These are phyloP conservation scores for Eupithecia centaureata DNA, from an alignment of 2,888 invertebrate species.

Conservation along the genomic window DNA sequence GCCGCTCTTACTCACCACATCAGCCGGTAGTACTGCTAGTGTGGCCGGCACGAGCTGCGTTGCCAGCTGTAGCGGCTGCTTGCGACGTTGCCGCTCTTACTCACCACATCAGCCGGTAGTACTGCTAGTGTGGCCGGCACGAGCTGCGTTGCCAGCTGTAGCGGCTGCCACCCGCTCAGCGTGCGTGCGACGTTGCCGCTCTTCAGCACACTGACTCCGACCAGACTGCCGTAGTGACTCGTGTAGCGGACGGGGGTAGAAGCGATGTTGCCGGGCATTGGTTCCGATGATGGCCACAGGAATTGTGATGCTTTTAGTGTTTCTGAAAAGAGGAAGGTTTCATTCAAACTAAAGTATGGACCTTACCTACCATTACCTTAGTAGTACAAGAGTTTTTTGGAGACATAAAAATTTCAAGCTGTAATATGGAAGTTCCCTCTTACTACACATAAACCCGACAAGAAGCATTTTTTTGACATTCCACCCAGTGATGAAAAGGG, in stretches of 20 bases:
- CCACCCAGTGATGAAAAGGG: no score
- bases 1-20: slow-evolving; percentile 62
- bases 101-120: slow-evolving; percentile 86
- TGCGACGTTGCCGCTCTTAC: slow-evolving; percentile 54
- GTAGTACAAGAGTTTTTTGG: no score
- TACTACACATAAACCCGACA: not conserved
- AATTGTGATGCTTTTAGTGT: slow-evolving; percentile 88
- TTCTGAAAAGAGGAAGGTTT: slow-evolving; percentile 84
- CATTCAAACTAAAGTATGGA: no score
- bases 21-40: slow-evolving; percentile 89
- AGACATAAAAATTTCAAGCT: no score
- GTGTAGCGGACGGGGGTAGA: slow-evolving; percentile 86
- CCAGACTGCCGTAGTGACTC: slow-evolving; percentile 88
- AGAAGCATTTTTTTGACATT: not conserved
- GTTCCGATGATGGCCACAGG: slow-evolving; percentile 85
- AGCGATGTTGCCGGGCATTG: slow-evolving; percentile 84
- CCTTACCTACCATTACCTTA: no score
- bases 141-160: slow-evolving; percentile 94
- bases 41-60: slow-evolving; percentile 96
- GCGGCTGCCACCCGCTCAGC: slow-evolving; percentile 91
- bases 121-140: slow-evolving; percentile 93
- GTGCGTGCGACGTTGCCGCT: slow-evolving; percentile 82
- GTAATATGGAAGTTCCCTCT: no score
- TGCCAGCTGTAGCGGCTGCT: slow-evolving; percentile 92
- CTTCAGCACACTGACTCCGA: slow-evolving; percentile 87